phyloP scores from a whole-genome alignment of 2,797 vertebrate species.

The Morus bassanus region DNA sequence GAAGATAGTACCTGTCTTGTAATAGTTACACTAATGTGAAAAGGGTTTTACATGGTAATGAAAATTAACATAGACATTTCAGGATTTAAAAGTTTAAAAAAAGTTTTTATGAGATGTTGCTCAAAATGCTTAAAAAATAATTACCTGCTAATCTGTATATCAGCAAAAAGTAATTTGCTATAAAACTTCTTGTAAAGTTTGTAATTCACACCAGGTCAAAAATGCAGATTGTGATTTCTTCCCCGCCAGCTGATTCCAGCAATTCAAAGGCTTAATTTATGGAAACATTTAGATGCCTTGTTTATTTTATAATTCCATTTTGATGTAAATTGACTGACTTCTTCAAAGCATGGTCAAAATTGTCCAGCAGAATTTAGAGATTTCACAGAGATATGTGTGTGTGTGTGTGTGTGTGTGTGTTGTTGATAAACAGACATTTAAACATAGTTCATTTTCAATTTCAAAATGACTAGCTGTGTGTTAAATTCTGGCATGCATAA shows the following conservation, averaged over 20 bases:
- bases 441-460: neutral
- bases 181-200: neutral
- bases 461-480: neutral
- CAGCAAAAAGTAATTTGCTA: neutral
- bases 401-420: rapidly evolving
- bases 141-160: neutral
- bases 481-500: neutral
- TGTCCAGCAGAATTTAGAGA: neutral
- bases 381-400: neutral
- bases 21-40: neutral
- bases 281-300: neutral
- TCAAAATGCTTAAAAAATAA: neutral
- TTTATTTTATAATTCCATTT: neutral
- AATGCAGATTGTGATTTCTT: neutral
- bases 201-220: neutral
- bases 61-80: neutral
- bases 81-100: neutral
- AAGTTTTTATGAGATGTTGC: neutral
- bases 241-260: neutral
- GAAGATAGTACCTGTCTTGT: neutral
- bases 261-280: neutral
- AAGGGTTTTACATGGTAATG: neutral
- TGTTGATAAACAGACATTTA: neutral
- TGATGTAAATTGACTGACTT: neutral
- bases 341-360: neutral